These are phyloP conservation scores for Molorchus minor DNA, from an alignment of 2,888 invertebrate genomes.

Conservation along the genomic window DNA sequence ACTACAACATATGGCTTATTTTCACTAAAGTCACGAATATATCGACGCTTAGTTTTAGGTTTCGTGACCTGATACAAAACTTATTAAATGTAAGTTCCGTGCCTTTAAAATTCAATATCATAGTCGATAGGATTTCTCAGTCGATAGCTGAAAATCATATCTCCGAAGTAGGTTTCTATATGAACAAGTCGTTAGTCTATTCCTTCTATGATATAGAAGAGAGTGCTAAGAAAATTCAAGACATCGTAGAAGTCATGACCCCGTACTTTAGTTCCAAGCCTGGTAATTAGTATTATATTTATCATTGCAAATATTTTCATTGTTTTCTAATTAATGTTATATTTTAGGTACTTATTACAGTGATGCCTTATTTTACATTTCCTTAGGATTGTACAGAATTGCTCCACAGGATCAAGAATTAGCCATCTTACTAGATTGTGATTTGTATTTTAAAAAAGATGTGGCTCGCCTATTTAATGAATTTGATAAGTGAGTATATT, in stretches of 20 bases:
- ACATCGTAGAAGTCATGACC: constrained; percentile 73
- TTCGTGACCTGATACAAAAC: constrained; percentile 65
- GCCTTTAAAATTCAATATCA: constrained; percentile 68
- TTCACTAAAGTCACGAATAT: constrained; percentile 67
- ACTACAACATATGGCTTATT: constrained; percentile 68
- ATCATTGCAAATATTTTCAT: background rate
- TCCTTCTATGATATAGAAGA: constrained; percentile 71
- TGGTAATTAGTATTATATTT: constrained; percentile 58
- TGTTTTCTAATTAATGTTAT: constrained; percentile 52
- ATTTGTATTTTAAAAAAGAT: constrained; percentile 77
- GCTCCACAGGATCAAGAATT: constrained; percentile 69
- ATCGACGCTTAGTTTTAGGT: constrained; percentile 65
- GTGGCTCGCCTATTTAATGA: constrained; percentile 72
- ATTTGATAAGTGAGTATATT: constrained; percentile 69
- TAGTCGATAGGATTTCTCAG: constrained; percentile 70
- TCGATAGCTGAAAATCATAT: constrained; percentile 65
- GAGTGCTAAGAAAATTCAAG: constrained; percentile 68
- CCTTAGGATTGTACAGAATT: constrained; percentile 76
- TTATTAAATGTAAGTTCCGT: constrained; percentile 64
- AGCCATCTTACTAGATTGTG: constrained; percentile 80
- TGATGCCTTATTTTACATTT: constrained; percentile 81
- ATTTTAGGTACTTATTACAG: constrained; percentile 75
- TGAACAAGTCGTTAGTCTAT: constrained; percentile 60
- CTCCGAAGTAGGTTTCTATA: constrained; percentile 45
- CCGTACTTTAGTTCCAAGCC: constrained; percentile 76